Evolutionary conservation across 2,113 vertebrate species (phyloP), one percentile per base, ranked within the genome.

Genomic region (Formicarius rufipectus): DNA sequence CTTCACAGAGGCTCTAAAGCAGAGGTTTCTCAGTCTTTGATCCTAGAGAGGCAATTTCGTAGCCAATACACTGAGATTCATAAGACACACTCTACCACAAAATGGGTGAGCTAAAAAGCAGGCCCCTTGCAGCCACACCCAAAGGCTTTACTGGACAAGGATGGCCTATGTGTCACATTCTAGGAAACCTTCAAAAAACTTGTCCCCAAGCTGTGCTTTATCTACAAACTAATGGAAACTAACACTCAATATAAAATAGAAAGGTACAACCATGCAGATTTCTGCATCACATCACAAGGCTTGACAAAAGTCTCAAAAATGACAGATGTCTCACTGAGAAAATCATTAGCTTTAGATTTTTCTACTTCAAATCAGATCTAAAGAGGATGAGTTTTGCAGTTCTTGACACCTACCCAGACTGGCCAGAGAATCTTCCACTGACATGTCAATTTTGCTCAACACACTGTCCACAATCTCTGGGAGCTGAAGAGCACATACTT

Each of bases 391-490:
- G 16, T 78, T 81, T 37, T 77, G 14, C 31, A 40, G 11, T 92
- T 84, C 39, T 67, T 59, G 69, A 64, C 35, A 58, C 97, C 84
- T 90, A 98, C 98, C 97, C 28, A 78, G 20, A 82, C 60, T 8
- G 12, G 59, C 64, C 66, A 68, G 56, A 73, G 97, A 96, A 60
- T 97, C 81, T 93, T 98, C 98, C 87, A 96, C 92, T 3, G 76
- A 95, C 67, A 94, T 63, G 73, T 98, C 98, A 52, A 97, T 92
- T 22, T 98, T 97, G 67, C 87, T 98, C 75, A 99, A 79, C 28
- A 99, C 97, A 64, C 96, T 98, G 76, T 93, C 97, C 60, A 99
- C 97, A 67, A 99, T 90, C n/a, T 98, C 98, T 17, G 98, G 98
- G 37, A 99, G 91, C 12, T 98, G 95, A 22, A 96, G 44, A n/a